Evolutionary conservation across 2,113 vertebrate species (phyloP), one percentile per base, ranked within the genome.

Genomic region (Nestor notabilis): DNA sequence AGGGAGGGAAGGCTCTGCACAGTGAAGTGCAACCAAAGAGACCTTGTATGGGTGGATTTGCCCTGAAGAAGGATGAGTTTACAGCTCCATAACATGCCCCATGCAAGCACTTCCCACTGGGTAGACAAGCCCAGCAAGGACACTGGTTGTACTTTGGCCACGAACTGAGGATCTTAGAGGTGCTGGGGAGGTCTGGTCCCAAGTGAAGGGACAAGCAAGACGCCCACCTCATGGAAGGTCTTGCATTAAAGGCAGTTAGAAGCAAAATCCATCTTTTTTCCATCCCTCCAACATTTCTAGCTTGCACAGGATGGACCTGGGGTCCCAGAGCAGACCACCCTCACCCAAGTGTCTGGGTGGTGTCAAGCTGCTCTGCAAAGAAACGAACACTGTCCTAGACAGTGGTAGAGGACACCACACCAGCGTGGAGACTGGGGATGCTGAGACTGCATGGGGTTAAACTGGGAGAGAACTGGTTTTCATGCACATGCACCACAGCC

Each of bases 41-140:
- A 11, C 0, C 1, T 11, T 25, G 33, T 7, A 15, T 0, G 19
- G 44, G 28, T 20, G 52, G 60, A 41, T 68, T 21, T 71, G 52
- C 65, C 78, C 47, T 37, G 35, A 43, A 37, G 83, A 76, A n/a
- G 27, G 71, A 4, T 4, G 55, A 16, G 7, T 43, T 77, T 11
- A 25, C 2, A 1, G 20, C 47, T 41, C 41, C 14, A 1, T 2
- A 58, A 58, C 39, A 4, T 8, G 13, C 44, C 58, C 64, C 4
- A 0, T 21, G 19, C 27, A 27, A 70, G 33, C 11, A 21, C 74
- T 83, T 31, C 13, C 37, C 10, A 0, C 25, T 10, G 52, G 18
- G n/a, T 46, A 16, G 25, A 20, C 19, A 50, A 80, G 11, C 13
- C 60, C 79, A 43, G 23, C 14, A 14, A 37, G 39, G 44, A 6